Evolutionary conservation across 2,888 invertebrate species (phyloP).

Genomic region (Netelia melanura): DNA sequence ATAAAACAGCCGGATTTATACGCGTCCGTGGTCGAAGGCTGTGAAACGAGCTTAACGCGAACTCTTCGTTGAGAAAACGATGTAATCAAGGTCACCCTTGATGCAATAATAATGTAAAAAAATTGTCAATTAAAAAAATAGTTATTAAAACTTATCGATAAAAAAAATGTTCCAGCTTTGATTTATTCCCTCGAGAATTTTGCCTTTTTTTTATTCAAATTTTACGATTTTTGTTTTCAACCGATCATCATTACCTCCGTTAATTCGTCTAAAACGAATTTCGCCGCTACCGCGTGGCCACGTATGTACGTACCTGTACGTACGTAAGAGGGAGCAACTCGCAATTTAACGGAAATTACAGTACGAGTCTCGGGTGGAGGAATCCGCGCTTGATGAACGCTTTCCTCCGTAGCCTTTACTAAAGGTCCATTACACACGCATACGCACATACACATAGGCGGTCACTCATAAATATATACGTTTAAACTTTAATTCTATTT

Average conservation of each 20-base stretch:
- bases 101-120: no score
- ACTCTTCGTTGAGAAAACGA: neutral
- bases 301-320: neutral
- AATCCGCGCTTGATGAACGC: constrained; percentile 37
- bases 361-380: constrained; percentile 39
- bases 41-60: constrained; percentile 57
- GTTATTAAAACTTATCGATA: neutral
- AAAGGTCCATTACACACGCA: neutral
- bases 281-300: constrained; percentile 38
- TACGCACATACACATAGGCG: neutral
- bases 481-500: constrained; percentile 51
- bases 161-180: neutral
- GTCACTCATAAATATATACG: neutral
- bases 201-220: neutral
- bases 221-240: neutral
- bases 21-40: constrained; percentile 18
- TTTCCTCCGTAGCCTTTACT: constrained; percentile 44
- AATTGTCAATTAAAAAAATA: no score
- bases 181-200: neutral
- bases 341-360: constrained; percentile 61
- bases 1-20: constrained; percentile 45
- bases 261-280: constrained; percentile 31
- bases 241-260: neutral
- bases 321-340: constrained; percentile 3
- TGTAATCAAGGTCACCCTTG: neutral